Percentiles rank a stretch among this genome's conserved stretches.
Evolutionary conservation across 2,888 invertebrate species (phyloP).

Genomic region (Cheilosia grossa): DNA sequence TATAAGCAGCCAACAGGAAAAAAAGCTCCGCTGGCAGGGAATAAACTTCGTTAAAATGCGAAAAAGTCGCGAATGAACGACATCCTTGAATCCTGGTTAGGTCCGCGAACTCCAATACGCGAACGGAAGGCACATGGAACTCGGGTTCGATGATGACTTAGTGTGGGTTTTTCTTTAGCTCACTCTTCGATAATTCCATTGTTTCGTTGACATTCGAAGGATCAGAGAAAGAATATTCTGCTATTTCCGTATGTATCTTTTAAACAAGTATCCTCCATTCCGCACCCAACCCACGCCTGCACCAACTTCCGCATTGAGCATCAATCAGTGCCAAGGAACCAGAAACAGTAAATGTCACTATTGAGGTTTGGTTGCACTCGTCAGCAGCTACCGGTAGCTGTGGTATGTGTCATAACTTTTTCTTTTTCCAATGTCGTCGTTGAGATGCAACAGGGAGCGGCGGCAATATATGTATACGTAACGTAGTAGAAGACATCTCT

Average conservation of each 20-base stretch:
- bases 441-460: conserved; percentile 65
- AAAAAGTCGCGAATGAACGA: conserved; percentile 64
- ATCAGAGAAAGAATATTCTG: conserved; percentile 45
- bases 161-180: conserved; percentile 28
- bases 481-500: conserved; percentile 8
- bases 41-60: conserved; percentile 74
- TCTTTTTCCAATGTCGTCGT: background rate
- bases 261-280: conserved; percentile 31
- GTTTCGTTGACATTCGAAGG: conserved; percentile 57
- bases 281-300: background rate
- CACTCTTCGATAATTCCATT: conserved; percentile 68
- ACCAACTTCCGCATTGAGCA: conserved; percentile 37
- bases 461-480: conserved; percentile 17
- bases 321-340: conserved; percentile 62
- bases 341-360: conserved; percentile 70
- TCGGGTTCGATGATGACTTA: conserved; percentile 30
- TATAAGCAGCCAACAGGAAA: conserved; percentile 37
- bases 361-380: conserved; percentile 68
- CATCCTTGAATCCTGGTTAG: conserved; percentile 52
- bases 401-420: conserved; percentile 13
- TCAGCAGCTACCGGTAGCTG: conserved; percentile 14
- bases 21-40: conserved; percentile 44
- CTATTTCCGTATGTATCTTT: conserved; percentile 52
- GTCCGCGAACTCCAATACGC: conserved; percentile 50
- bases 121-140: conserved; percentile 71